Conservation (phyloP, 2,113 vertebrate genomes). For the Hemiscyllium ocellatum region DNA sequence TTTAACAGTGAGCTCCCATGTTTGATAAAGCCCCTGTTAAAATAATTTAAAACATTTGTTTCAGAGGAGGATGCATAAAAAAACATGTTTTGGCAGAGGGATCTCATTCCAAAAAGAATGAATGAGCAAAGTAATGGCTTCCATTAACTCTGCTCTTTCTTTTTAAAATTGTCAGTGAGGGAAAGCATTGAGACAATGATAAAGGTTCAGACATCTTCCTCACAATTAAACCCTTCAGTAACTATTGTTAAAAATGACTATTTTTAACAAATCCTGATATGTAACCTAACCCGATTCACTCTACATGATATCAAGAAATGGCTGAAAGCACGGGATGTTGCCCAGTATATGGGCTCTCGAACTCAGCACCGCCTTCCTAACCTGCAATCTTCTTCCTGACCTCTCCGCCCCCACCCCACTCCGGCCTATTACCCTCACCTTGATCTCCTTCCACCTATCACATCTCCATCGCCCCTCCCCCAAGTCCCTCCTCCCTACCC, state of each 20-base stretch:
- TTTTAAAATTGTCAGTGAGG: background rate
- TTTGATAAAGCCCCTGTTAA: slow-evolving; percentile 46
- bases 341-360: too few species aligned
- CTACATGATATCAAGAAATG: too few species aligned
- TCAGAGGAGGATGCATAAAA: background rate
- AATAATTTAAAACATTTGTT: slow-evolving; percentile 45
- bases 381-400: too few species aligned
- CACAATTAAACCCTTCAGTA: background rate
- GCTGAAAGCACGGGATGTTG: too few species aligned
- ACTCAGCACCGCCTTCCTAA: too few species aligned
- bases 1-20: background rate
- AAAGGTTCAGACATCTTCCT: background rate
- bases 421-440: too few species aligned
- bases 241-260: background rate
- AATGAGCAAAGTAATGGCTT: slow-evolving; percentile 43
- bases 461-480: too few species aligned
- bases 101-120: slow-evolving; percentile 40
- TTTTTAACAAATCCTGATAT: background rate
- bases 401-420: too few species aligned
- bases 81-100: background rate
- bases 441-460: too few species aligned
- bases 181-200: background rate
- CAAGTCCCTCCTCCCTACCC: too few species aligned
- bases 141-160: background rate
- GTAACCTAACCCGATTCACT: background rate